Evolutionary conservation across 92 coral and sea anemone genomes (phyloP).

Genomic region (Montipora capitata): DNA sequence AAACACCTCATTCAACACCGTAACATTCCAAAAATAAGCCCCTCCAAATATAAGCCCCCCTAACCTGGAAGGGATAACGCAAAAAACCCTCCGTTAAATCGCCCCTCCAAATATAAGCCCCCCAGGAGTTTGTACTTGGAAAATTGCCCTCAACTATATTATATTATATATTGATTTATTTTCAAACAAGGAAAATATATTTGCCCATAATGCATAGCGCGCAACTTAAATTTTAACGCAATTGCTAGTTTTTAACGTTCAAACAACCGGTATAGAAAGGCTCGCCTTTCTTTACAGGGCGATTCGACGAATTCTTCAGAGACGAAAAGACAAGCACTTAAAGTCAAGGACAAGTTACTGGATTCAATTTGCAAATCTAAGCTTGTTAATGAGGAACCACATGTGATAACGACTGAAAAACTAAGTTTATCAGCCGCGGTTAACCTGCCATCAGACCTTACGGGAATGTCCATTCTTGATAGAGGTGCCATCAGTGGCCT

Average conservation of each 20-base stretch:
- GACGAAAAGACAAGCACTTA: not conserved
- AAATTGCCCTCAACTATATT: no score
- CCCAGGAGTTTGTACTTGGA: no score
- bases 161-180: no score
- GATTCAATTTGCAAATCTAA: not conserved
- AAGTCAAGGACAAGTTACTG: not conserved
- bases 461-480: not conserved
- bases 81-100: no score
- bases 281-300: not conserved
- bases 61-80: no score
- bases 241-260: not conserved
- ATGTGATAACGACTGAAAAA: not conserved
- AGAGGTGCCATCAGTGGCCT: constrained; percentile 7
- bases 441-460: not conserved
- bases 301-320: not conserved
- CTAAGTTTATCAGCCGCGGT: constrained; percentile 6
- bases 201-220: no score
- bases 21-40: no score
- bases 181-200: no score
- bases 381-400: constrained; percentile 23
- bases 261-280: not conserved
- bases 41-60: no score
- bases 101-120: no score
- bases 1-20: no score
- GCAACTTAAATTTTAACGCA: no score